Evolutionary conservation across 2,888 invertebrate genomes (phyloP).

Genomic region (Mesorhabditis sp.): DNA sequence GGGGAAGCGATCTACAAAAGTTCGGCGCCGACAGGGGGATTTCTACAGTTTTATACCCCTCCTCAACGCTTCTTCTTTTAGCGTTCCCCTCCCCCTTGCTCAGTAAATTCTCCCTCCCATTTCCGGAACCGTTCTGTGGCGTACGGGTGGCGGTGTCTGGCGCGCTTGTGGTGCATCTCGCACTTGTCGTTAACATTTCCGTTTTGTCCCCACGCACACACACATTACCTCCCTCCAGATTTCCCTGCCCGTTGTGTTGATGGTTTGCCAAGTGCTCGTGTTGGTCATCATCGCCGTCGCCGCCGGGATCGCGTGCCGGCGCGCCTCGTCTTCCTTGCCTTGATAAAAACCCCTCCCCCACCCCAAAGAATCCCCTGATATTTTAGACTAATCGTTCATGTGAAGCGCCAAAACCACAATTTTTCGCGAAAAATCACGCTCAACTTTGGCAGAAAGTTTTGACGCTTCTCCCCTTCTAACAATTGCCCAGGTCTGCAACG

Average conservation of each 20-base stretch:
- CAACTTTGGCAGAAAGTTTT: no score
- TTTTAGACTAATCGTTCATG: no score
- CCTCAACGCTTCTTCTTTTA: neutral
- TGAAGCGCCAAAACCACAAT: no score
- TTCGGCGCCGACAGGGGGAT: no score
- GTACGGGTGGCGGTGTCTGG: neutral
- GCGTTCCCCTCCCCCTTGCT: neutral
- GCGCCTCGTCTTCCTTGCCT: constrained; percentile 13
- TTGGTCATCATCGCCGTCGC: constrained; percentile 26
- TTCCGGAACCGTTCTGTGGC: neutral
- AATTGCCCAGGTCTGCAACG: no score
- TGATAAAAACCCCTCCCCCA: neutral
- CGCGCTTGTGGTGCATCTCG: neutral
- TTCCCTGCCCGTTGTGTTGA: constrained; percentile 32
- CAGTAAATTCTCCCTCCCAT: no score
- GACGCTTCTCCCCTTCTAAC: no score
- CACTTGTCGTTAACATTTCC: neutral
- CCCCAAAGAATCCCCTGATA: no score
- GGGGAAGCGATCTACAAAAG: no score
- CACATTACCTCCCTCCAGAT: constrained; percentile 22
- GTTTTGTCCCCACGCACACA: neutral
- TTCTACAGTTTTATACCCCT: no score
- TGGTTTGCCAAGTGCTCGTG: constrained; percentile 33
- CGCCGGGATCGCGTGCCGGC: constrained; percentile 21
- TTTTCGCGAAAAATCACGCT: no score